Conservation (phyloP, 2,113 vertebrate species). For the Nipponia nippon region DNA sequence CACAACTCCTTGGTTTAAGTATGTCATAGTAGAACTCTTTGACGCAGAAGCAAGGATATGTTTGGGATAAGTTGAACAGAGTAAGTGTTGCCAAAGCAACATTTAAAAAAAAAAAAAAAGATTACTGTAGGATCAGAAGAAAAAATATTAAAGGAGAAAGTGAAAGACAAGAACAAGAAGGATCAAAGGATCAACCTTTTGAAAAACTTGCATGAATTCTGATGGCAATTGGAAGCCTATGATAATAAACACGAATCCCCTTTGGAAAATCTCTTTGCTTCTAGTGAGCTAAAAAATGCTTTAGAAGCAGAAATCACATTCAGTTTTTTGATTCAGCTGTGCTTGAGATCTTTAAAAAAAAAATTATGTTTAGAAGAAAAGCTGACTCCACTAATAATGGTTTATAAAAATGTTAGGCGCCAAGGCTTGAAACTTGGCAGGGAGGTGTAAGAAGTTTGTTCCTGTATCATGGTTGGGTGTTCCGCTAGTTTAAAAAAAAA, state of each 20-base stretch:
- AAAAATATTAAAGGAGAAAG: neutral
- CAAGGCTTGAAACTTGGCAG: neutral
- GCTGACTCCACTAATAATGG: neutral
- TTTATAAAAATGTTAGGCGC: neutral
- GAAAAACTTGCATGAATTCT: neutral
- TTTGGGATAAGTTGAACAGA: neutral
- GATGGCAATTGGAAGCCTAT: neutral
- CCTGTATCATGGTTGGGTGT: neutral
- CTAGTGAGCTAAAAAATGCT: neutral
- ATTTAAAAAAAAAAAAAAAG: neutral
- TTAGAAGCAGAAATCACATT: neutral
- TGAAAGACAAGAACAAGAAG: neutral
- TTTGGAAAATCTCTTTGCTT: neutral
- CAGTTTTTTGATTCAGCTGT: neutral
- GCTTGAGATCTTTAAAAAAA: neutral
- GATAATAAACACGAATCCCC: neutral
- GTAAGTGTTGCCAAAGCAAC: neutral
- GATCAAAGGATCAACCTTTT: neutral
- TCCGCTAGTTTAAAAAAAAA: neutral
- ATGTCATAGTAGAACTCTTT: neutral
- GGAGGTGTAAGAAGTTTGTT: neutral
- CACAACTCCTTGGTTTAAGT: neutral
- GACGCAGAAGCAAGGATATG: neutral
- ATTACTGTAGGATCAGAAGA: neutral
- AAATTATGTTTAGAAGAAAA: neutral